Percentiles rank a stretch among this genome's conserved stretches.
Evolutionary conservation across 2,113 vertebrate species (phyloP).

Genomic region (Lamprotornis superbus): DNA sequence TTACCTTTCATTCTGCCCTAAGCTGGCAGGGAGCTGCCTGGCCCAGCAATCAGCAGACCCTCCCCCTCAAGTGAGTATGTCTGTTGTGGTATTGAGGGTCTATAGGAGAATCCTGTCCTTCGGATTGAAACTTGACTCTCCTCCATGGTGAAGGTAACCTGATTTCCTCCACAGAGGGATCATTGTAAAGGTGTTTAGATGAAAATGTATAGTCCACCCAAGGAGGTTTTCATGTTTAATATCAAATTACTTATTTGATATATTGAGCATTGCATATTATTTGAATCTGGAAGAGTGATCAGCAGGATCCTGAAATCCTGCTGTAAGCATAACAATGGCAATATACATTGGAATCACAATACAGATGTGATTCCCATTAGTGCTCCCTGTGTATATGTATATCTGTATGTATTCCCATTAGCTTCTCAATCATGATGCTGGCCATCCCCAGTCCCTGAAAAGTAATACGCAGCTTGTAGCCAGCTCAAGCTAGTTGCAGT

Average conservation of each 20-base stretch:
- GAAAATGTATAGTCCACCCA: not conserved
- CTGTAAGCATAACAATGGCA: not conserved
- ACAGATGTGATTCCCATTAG: not conserved
- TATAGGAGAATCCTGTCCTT: not conserved
- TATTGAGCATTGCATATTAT: not conserved
- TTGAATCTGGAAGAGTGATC: not conserved
- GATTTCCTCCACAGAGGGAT: not conserved
- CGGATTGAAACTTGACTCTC: not conserved
- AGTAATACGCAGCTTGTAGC: not conserved
- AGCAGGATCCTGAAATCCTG: not conserved
- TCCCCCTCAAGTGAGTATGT: not conserved
- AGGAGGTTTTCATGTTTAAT: not conserved
- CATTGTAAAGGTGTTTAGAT: not conserved
- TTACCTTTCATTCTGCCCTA: not conserved
- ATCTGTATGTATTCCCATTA: not conserved
- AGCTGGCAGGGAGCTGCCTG: not conserved
- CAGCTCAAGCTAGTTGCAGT: not conserved
- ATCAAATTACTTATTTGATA: not conserved
- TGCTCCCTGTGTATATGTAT: rapidly evolving
- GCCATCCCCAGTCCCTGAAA: not conserved
- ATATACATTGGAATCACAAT: not conserved
- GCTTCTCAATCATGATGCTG: not conserved
- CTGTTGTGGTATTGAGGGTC: not conserved
- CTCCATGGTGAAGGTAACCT: not conserved
- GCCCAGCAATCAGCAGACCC: not conserved